Evolutionary conservation across 2,888 invertebrate genomes (phyloP), one percentile per base, ranked within the genome.

Genomic region (Halictus quadricinctus): DNA sequence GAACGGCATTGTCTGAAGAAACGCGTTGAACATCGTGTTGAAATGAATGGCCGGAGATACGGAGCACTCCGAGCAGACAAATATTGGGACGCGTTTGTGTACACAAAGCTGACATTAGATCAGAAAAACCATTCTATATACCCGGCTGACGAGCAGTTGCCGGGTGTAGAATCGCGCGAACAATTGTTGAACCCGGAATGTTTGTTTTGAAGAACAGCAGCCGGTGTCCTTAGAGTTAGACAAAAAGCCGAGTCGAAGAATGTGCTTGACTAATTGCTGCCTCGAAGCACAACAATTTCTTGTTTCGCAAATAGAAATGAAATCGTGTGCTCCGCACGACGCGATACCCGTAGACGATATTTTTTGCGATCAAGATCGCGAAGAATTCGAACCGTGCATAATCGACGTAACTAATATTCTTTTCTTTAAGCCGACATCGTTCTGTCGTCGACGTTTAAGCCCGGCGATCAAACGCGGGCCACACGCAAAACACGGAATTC

Each of bases 1-100:
- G 36, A 12, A 21, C 36, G 21, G 36, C 36, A 73, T 73, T 73
- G 73, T 73, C 73, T 36, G 50, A 36, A 21, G 73, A 73, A 73
- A 73, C 50, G 73, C 13, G 73, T 36, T 21, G 72, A 72, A 72
- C 48, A 46, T 46, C 10, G 48, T 29, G 18, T 21, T 6, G 73
- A 21, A 73, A 50, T n/a, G 50, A 73, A 73, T 73, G 50, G 48
- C 10, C 48, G 50, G 48, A 10, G 50, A 73, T 50, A 54, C 36
- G 25, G 13, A 36, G 12, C 73, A 36, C 73, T 29, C 21, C 6
- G 50, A 13, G 36, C 36, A 21, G 50, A 73, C 73, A 50, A 50
- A 50, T 70, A 43, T 70, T 43, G 43, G 12, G 21, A 21, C 69
- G n/a, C 21, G 69, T 70, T 41, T 12, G 41, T 21, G 21, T 70